A percentile compares a stretch with the other conserved stretches of the same genome.
Conservation (phyloP, 2,797 vertebrate species). For the Setipinna tenuifilis region DNA sequence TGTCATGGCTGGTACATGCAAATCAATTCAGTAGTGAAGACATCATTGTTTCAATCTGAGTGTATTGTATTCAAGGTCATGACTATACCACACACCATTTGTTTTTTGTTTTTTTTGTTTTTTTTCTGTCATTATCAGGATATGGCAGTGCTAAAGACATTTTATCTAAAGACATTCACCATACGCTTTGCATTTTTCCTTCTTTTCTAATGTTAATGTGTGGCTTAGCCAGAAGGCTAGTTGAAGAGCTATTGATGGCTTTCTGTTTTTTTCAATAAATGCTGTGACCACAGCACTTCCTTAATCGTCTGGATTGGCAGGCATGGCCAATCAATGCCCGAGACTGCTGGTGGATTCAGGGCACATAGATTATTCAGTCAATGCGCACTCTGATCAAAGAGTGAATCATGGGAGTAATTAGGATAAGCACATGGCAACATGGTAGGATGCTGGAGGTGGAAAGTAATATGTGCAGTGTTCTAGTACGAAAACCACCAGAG, state of each 20-base stretch:
- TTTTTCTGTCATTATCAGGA: too few relatives aligned
- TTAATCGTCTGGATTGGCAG: conserved; percentile 49
- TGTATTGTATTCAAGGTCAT: too few relatives aligned
- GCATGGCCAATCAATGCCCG: conserved; percentile 39
- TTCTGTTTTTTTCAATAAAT: conserved; percentile 42
- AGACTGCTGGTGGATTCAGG: conserved; percentile 34
- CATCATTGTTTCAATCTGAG: neutral
- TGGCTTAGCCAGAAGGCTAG: conserved; percentile 2
- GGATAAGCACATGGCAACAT: conserved; percentile 32
- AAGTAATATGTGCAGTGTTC: neutral
- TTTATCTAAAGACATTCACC: too few relatives aligned
- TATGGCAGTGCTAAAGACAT: too few relatives aligned
- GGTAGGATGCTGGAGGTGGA: neutral
- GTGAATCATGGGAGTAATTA: conserved; percentile 53
- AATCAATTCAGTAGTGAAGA: neutral
- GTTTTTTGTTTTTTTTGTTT: too few relatives aligned
- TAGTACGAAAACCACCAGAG: neutral
- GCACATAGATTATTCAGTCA: conserved; percentile 52
- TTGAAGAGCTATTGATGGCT: conserved; percentile 18
- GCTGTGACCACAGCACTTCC: conserved; percentile 42
- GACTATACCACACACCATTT: too few relatives aligned
- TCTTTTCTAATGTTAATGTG: neutral
- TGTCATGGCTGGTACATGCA: neutral
- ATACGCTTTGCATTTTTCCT: neutral
- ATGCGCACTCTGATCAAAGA: conserved; percentile 54